These are phyloP conservation scores for Chalcis sispes DNA, from an alignment of 2,888 invertebrate genomes.

Conservation along the genomic window DNA sequence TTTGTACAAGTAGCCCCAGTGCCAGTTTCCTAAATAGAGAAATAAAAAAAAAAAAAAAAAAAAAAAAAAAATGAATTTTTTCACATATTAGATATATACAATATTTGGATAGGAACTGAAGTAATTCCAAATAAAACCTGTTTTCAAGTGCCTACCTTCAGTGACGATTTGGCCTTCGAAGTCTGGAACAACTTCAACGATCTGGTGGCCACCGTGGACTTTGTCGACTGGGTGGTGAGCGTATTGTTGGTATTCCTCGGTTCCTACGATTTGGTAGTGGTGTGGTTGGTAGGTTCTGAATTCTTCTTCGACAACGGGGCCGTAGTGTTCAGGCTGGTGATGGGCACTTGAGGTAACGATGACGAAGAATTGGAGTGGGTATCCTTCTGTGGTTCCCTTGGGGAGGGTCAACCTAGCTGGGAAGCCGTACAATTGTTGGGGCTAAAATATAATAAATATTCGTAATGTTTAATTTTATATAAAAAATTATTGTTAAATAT, in stretches of 20 bases:
- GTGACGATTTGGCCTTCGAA: constrained; percentile 55
- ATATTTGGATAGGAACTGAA: background rate
- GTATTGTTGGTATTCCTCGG: constrained; percentile 65
- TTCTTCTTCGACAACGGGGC: constrained; percentile 68
- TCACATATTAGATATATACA: background rate
- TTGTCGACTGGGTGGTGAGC: constrained; percentile 56
- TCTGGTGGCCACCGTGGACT: constrained; percentile 60
- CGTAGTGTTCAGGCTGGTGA: constrained; percentile 75
- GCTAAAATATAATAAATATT: constrained; percentile 76
- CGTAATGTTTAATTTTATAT: constrained; percentile 48
- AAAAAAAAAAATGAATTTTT: constrained; percentile 14
- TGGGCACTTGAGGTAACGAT: constrained; percentile 79
- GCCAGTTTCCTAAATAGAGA: constrained; percentile 63
- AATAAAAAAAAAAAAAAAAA: no score
- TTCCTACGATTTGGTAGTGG: constrained; percentile 66
- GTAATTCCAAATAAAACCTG: no score
- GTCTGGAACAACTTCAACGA: constrained; percentile 67
- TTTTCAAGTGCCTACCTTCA: constrained; percentile 31
- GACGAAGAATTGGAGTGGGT: constrained; percentile 81
- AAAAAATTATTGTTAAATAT: background rate
- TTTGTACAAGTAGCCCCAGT: constrained; percentile 66
- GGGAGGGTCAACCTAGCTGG: constrained; percentile 82
- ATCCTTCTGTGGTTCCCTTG: constrained; percentile 81
- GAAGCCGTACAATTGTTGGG: constrained; percentile 78
- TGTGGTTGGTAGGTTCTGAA: constrained; percentile 54